Percentiles rank a stretch among this genome's conserved stretches.
Conservation (phyloP, 2,797 vertebrate genomes). For the Anguilla obscura region DNA sequence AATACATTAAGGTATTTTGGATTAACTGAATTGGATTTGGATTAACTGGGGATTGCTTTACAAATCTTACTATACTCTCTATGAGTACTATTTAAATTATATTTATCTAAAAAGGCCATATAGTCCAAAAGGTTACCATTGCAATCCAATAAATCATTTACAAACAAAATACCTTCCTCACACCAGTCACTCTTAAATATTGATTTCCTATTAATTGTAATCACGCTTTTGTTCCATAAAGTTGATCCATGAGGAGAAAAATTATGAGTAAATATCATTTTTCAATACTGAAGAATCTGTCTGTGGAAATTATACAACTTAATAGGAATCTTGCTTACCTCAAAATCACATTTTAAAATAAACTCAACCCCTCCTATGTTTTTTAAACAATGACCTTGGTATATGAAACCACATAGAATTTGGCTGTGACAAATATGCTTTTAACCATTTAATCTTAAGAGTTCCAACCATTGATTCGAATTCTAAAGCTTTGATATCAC, state of each 20-base stretch:
- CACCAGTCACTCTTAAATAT: not conserved
- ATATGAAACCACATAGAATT: slow-evolving; percentile 30
- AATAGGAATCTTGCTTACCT: not conserved
- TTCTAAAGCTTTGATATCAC: not conserved
- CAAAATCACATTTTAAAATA: slow-evolving; percentile 31
- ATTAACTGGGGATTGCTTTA: not conserved
- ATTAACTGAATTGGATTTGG: not conserved
- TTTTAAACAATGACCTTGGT: not conserved
- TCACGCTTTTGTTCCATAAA: slow-evolving; percentile 26
- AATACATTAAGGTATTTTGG: not conserved
- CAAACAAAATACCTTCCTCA: not conserved
- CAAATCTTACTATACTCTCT: slow-evolving; percentile 15
- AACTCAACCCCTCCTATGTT: not conserved
- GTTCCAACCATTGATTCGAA: no score
- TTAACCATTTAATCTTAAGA: not conserved
- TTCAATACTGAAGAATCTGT: no score
- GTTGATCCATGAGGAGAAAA: slow-evolving; percentile 18
- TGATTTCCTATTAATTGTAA: slow-evolving; percentile 5
- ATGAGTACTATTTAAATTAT: not conserved
- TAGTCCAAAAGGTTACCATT: slow-evolving; percentile 7
- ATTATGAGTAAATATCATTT: slow-evolving; percentile 14
- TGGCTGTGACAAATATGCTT: slow-evolving; percentile 7
- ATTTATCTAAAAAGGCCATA: not conserved
- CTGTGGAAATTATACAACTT: not conserved
- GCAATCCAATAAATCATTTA: slow-evolving; percentile 25